Conservation (phyloP, 2,888 invertebrate genomes). For the Netelia fuscicornis region DNA sequence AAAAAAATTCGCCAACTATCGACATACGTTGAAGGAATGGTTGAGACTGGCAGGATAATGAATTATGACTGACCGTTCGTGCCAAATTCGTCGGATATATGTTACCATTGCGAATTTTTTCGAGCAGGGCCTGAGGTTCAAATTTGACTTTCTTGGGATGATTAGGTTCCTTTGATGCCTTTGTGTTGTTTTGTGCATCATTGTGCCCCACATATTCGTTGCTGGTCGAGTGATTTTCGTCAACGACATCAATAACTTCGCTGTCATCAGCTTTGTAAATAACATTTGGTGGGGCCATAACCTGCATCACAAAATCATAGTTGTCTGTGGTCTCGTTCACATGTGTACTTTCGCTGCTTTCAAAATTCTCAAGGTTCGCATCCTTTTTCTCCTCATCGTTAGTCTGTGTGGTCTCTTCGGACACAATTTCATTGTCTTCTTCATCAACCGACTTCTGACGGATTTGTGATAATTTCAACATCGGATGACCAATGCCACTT, state of each 20-base stretch:
- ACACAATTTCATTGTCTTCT: slow-evolving; percentile 12
- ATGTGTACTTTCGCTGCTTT: not conserved
- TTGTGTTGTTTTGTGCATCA: slow-evolving; percentile 71
- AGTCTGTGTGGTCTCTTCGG: not conserved
- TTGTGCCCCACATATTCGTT: slow-evolving; percentile 58
- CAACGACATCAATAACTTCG: slow-evolving; percentile 49
- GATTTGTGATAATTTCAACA: slow-evolving; percentile 72
- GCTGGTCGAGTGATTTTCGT: slow-evolving; percentile 48
- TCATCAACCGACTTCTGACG: slow-evolving; percentile 60
- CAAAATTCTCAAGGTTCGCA: slow-evolving; percentile 45
- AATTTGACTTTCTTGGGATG: slow-evolving; percentile 86
- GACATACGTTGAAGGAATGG: slow-evolving; percentile 92
- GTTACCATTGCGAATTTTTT: slow-evolving; percentile 88
- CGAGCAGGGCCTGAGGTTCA: slow-evolving; percentile 90
- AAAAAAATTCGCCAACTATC: slow-evolving; percentile 92
- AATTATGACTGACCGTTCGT: slow-evolving; percentile 88
- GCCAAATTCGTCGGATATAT: slow-evolving; percentile 88
- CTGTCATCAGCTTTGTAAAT: slow-evolving; percentile 79
- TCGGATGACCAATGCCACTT: slow-evolving; percentile 21
- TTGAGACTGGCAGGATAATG: slow-evolving; percentile 92
- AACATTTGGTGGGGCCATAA: slow-evolving; percentile 76
- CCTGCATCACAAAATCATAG: slow-evolving; percentile 68
- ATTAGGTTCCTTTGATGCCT: slow-evolving; percentile 77
- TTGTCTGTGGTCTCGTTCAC: slow-evolving; percentile 54
- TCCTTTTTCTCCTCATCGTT: slow-evolving; percentile 29